A percentile compares a stretch with the other conserved stretches of the same genome.
Evolutionary conservation across 2,888 invertebrate species (phyloP).

Genomic region (Drosophila nigricruria): DNA sequence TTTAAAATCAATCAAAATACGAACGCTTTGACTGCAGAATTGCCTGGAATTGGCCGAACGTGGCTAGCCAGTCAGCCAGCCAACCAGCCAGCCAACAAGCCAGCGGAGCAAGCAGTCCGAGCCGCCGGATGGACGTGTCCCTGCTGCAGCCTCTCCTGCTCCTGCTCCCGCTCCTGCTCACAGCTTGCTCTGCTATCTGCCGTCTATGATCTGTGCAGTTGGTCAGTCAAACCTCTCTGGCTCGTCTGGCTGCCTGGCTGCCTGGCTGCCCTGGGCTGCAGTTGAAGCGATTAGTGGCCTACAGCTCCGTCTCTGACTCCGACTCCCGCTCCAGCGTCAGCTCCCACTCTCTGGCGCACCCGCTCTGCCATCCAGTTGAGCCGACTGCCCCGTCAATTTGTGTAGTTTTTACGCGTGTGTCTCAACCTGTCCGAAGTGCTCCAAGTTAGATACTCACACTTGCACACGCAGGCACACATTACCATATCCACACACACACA

Average conservation of each 20-base stretch:
- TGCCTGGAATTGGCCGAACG: conserved; percentile 83
- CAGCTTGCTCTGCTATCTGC: conserved; percentile 73
- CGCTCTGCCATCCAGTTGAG: conserved; percentile 41
- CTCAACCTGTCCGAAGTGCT: conserved; percentile 76
- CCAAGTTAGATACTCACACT: conserved; percentile 70
- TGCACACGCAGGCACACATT: conserved; percentile 32
- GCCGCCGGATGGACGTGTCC: conserved; percentile 60
- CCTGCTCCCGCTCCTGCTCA: conserved; percentile 7
- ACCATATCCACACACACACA: conserved; percentile 53
- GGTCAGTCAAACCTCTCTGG: conserved; percentile 59
- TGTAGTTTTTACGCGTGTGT: conserved; percentile 82
- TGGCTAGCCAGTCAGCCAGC: conserved; percentile 46
- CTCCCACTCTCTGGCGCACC: conserved; percentile 45
- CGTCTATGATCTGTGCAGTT: conserved; percentile 83
- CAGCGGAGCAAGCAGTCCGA: conserved; percentile 9
- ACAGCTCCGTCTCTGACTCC: conserved; percentile 38
- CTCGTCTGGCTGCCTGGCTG: conserved; percentile 29
- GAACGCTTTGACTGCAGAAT: conserved; percentile 83
- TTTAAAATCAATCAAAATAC: conserved; percentile 85
- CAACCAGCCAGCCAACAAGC: conserved; percentile 43
- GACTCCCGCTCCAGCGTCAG: neutral
- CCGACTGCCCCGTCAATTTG: conserved; percentile 66
- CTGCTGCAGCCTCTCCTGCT: conserved; percentile 20
- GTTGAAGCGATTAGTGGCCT: conserved; percentile 76
- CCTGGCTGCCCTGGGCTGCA: conserved; percentile 60